Conservation (phyloP, 2,888 invertebrate genomes). For the Leptarthrus brevirostris region DNA sequence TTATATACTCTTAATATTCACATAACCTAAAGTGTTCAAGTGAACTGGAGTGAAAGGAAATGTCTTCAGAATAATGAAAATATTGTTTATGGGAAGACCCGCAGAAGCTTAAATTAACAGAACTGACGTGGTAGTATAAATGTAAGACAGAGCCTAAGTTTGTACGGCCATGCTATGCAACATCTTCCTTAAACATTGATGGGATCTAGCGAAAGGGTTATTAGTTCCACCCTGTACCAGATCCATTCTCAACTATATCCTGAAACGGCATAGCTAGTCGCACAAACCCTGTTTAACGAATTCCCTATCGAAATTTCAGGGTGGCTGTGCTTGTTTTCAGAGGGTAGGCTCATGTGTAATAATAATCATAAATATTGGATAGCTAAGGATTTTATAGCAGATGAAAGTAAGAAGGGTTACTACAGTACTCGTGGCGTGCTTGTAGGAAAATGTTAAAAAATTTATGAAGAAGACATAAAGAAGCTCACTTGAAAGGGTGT, state of each 20-base stretch:
- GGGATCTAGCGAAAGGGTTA: constrained; percentile 29
- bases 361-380: constrained; percentile 50
- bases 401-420: constrained; percentile 35
- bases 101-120: too few relatives aligned
- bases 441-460: constrained; percentile 44
- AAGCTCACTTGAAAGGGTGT: constrained; percentile 15
- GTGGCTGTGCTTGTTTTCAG: not conserved
- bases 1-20: constrained; percentile 4
- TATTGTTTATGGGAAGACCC: constrained; percentile 12
- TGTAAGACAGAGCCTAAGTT: not conserved
- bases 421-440: constrained; percentile 13
- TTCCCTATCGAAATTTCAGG: not conserved
- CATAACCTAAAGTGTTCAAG: not conserved
- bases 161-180: not conserved
- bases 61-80: constrained; percentile 40
- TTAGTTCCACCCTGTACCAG: constrained; percentile 16
- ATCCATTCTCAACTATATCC: not conserved
- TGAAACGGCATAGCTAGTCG: too few relatives aligned
- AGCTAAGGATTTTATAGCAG: constrained; percentile 35
- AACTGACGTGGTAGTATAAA: not conserved
- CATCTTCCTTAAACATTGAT: constrained; percentile 34
- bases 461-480: constrained; percentile 44
- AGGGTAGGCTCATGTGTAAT: constrained; percentile 43
- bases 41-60: constrained; percentile 13
- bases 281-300: not conserved